Base-by-base conservation (phyloP, 2,888 invertebrate species). In the Thera obeliscata region DNA sequence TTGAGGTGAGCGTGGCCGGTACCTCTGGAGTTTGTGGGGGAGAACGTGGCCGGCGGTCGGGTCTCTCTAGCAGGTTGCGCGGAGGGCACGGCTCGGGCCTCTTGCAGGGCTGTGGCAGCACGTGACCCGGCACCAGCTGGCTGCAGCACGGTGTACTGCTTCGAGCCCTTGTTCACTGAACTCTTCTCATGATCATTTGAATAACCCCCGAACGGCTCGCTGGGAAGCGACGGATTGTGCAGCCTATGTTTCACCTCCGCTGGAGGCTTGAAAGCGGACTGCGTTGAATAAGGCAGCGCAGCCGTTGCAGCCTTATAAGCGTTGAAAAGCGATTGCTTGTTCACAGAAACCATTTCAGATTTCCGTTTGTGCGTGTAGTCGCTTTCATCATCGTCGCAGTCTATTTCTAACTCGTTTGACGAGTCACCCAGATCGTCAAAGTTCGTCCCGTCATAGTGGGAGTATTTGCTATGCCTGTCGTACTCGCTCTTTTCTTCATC, bases 121-220 rank as follows among this genome's bases (percentile, higher is more conserved):
- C 97, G 95, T 35, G 97, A 97, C 3, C 97, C 96, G 0, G 95
- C 95, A 43, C 96, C 96, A 9, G 97, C 97, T 0, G 97, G 97
- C 87, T 98, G 97, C 72, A 98, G 93, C 76, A 97, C 97, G 70
- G 97, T 98, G 84, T 97, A 98, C 86, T 97, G 97, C 89, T 98
- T 98, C 70, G 96, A 95, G 8, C 90, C 94, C 71, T 88, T 91
- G 72, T 85, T 83, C 65, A 83, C 77, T 4, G 86, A 81, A 71
- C 86, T 87, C 82, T 82, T 94, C 76, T 85, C 95, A 80, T 83
- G 94, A 78, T 83, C 94, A 46, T 94, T 93, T 11, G 96, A 96
- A 80, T 96, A 96, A 0, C 96, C 96, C 0, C 96, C 96, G 78
- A 96, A 97, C 5, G 96, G 96, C 73, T 96, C 96, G n/a, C 96